Evolutionary conservation across 2,888 invertebrate species (phyloP).

Genomic region (Lottia scabra): DNA sequence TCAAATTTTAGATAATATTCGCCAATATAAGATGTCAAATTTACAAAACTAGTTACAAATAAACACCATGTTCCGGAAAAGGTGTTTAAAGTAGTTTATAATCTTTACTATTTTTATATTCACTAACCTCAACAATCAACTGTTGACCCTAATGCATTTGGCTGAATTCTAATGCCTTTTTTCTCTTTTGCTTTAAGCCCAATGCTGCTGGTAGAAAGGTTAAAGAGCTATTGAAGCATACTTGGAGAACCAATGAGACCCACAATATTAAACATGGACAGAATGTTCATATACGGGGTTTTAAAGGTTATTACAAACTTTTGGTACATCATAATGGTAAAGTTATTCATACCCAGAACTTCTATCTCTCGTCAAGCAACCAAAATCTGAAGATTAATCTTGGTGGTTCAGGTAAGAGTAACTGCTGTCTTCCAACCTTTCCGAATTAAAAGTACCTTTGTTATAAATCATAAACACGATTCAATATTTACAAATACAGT

Average conservation of each 20-base stretch:
- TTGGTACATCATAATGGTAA: conserved; percentile 2
- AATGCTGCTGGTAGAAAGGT: conserved; percentile 6
- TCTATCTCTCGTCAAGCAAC: neutral
- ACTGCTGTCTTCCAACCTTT: too few relatives aligned
- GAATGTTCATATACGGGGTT: neutral
- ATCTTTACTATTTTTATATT: too few relatives aligned
- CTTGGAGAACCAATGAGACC: conserved; percentile 7
- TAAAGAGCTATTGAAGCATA: neutral
- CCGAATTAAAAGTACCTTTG: too few relatives aligned
- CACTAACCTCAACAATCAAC: too few relatives aligned
- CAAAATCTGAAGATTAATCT: neutral
- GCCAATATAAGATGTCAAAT: too few relatives aligned
- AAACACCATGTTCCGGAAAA: too few relatives aligned
- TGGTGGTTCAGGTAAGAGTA: neutral
- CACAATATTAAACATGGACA: conserved; percentile 9
- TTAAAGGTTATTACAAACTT: conserved; percentile 1
- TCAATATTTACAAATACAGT: too few relatives aligned
- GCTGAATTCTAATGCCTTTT: neutral
- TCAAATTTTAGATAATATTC: too few relatives aligned
- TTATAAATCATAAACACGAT: too few relatives aligned
- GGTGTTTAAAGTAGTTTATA: too few relatives aligned
- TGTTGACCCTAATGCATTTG: neutral
- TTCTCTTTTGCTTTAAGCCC: neutral
- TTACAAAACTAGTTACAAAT: too few relatives aligned
- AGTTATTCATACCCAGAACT: conserved; percentile 13